Base-by-base conservation (phyloP, 2,113 vertebrate species). In the Alethe diademata region DNA sequence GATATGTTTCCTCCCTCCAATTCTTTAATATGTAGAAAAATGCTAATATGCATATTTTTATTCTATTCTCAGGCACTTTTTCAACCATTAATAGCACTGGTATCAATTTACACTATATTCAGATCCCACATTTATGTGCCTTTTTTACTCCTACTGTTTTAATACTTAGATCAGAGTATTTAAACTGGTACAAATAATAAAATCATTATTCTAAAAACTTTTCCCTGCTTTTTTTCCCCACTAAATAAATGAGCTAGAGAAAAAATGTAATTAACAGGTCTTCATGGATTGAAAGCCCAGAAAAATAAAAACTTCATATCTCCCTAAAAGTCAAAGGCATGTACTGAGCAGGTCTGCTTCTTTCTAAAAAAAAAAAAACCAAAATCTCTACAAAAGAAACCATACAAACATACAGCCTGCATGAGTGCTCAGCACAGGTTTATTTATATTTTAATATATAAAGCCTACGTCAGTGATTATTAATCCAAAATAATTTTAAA, bases 221-320 rank as follows among this genome's bases (percentile, higher is more conserved):
- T 76, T 73, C 4, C 33, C 54, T 58, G 4, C 4, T 62, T 88
- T 36, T 93, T 76, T 76, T 89, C 9, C 28, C n/a, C n/a, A 87
- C 8, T 3, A 57, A 84, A 62, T 36, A 78, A 78, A 57, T 65
- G 57, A 24, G 64, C 35, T 43, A 79, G 11, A 93, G 56, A 93
- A 82, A 61, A 70, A 66, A 23, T 35, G 50, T 28, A 33, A 73
- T 43, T 90, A 67, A 80, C 12, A 91, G 54, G 36, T 75, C 48
- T 81, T 91, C 47, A 88, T 5, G 24, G 53, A 76, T 1, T 38
- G 38, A 92, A 94, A 93, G 33, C 8, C 5, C 19, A 69, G 51
- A 43, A 83, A 95, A 96, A 92, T 78, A 81, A 71, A 86, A 94
- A 85, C 86, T 91, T 88, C 50, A 42, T 33, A 87, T 78, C 28